Evolutionary conservation across 2,113 vertebrate genomes (phyloP).

Genomic region (Parotia lawesii): DNA sequence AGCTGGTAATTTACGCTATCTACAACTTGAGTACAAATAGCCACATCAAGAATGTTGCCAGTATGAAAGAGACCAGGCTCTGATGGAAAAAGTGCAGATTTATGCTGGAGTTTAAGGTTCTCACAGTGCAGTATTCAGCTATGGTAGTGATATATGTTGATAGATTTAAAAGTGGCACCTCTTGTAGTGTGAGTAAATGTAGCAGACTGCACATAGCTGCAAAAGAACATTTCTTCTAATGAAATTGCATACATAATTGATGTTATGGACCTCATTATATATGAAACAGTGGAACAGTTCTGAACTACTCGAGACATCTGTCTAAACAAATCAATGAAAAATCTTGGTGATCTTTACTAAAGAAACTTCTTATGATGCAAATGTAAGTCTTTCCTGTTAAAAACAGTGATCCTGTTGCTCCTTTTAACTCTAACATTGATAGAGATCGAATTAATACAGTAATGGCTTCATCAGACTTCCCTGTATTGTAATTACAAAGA

Average conservation of each 20-base stretch:
- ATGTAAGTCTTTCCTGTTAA: background rate
- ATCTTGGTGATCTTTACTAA: background rate
- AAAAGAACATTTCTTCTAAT: background rate
- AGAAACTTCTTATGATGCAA: background rate
- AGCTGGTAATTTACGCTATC: background rate
- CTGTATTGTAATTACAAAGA: constrained; percentile 20
- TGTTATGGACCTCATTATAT: background rate
- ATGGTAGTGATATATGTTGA: background rate
- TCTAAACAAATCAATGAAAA: constrained; percentile 9
- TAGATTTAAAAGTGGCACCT: background rate
- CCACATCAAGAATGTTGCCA: background rate
- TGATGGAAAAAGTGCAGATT: background rate
- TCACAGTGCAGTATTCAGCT: background rate
- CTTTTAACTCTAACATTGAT: background rate
- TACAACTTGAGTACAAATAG: background rate
- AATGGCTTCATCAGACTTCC: background rate
- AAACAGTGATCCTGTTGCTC: background rate
- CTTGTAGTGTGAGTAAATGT: background rate
- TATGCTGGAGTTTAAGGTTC: background rate
- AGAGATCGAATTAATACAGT: background rate
- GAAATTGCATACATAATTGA: constrained; percentile 23
- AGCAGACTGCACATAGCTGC: background rate
- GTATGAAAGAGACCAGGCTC: background rate
- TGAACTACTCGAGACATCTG: background rate
- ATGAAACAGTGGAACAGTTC: background rate